phyloP scores from a whole-genome alignment of 2,888 invertebrate genomes.

The Maniola hyperantus region DNA sequence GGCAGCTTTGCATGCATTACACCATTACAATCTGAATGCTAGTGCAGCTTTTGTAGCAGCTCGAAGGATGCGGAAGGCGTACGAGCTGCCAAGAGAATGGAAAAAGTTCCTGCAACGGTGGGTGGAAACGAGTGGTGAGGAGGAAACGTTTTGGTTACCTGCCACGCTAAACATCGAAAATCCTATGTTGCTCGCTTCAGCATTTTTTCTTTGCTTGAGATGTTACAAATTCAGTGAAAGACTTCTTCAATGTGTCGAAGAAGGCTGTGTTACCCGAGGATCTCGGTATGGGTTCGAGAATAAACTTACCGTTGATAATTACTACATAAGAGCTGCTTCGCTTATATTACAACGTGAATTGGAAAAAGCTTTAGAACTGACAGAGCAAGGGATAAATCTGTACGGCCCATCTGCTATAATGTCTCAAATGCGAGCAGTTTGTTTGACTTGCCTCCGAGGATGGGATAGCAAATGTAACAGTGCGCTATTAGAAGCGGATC shows the following conservation, averaged over 20 bases:
- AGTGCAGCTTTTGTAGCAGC: conserved; percentile 64
- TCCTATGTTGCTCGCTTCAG: conserved; percentile 68
- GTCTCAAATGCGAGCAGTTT: conserved; percentile 65
- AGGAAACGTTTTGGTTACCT: conserved; percentile 70
- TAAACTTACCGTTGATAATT: conserved; percentile 51
- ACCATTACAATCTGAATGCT: conserved; percentile 55
- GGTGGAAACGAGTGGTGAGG: conserved; percentile 66
- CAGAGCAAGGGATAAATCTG: conserved; percentile 51
- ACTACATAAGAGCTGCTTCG: conserved; percentile 64
- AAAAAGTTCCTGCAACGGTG: conserved; percentile 59
- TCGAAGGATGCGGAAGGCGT: conserved; percentile 69
- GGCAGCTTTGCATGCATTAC: conserved; percentile 68
- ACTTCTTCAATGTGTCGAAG: conserved; percentile 60
- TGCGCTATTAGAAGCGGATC: conserved; percentile 60
- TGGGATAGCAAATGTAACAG: conserved; percentile 65
- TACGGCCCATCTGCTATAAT: conserved; percentile 64
- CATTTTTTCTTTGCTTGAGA: conserved; percentile 72
- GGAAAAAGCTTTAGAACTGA: conserved; percentile 55
- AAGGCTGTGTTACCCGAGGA: conserved; percentile 59
- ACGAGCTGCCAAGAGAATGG: conserved; percentile 64
- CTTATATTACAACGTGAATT: conserved; percentile 53
- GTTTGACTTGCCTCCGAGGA: conserved; percentile 52
- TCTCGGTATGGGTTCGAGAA: conserved; percentile 43
- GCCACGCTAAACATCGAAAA: conserved; percentile 50
- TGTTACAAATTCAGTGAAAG: conserved; percentile 64